These are phyloP conservation scores for Pantelozetes paolii DNA, from an alignment of 2,888 invertebrate species.

Conservation along the genomic window DNA sequence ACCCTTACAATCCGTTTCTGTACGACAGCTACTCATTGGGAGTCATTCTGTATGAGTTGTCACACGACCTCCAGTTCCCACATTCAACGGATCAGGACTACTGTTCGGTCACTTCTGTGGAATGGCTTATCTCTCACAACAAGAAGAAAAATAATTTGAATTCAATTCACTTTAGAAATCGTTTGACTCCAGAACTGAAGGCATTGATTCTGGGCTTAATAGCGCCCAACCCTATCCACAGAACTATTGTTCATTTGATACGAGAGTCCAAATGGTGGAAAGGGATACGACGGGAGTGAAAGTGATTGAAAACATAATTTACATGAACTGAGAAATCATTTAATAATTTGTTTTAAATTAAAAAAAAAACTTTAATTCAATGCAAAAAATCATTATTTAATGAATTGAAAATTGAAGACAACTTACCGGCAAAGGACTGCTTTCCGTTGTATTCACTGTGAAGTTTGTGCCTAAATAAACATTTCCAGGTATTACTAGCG, in stretches of 20 bases:
- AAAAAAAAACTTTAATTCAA: too few relatives aligned
- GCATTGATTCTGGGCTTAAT: background rate
- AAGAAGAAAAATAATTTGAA: background rate
- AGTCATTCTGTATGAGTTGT: conserved; percentile 14
- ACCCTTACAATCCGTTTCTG: background rate
- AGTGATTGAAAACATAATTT: too few relatives aligned
- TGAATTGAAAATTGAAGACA: background rate
- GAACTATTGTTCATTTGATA: background rate
- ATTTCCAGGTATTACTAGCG: conserved; percentile 2
- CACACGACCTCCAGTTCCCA: background rate
- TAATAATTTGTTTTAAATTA: too few relatives aligned
- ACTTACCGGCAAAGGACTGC: conserved; percentile 9
- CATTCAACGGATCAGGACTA: too few relatives aligned
- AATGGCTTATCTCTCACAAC: background rate
- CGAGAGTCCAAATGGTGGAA: background rate
- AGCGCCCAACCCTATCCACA: background rate
- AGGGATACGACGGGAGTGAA: background rate
- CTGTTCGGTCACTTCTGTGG: background rate
- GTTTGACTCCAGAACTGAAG: background rate
- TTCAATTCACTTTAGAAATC: background rate
- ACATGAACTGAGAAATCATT: too few relatives aligned
- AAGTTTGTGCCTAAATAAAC: background rate
- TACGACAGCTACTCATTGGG: conserved; percentile 1
- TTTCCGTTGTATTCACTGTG: conserved; percentile 3
- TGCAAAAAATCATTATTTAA: background rate